Conservation (phyloP, 2,113 vertebrate species). For the Brachyistius frenatus region DNA sequence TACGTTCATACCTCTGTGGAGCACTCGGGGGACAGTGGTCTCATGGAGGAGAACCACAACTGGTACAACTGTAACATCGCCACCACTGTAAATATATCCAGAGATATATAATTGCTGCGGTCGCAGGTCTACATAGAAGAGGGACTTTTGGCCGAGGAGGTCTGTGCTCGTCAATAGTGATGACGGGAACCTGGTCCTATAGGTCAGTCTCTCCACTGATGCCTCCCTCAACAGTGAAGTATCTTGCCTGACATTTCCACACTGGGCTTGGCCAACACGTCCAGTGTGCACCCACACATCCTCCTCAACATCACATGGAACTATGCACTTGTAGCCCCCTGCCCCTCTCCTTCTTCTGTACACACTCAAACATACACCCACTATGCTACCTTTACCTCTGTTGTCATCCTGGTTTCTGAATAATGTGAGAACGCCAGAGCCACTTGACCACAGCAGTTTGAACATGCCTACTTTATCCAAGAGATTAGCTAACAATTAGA, state of each 20-base stretch:
- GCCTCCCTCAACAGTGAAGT: slow-evolving; percentile 50
- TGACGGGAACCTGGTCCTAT: background rate
- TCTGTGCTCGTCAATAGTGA: background rate
- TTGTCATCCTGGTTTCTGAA: slow-evolving; percentile 32
- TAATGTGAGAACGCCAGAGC: slow-evolving; percentile 18
- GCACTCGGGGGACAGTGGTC: no score
- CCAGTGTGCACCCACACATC: slow-evolving; percentile 68
- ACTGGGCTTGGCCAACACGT: slow-evolving; percentile 59
- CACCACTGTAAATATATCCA: no score
- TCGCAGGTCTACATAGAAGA: no score
- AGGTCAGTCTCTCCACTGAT: slow-evolving; percentile 17
- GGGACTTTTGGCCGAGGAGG: no score
- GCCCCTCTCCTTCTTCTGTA: background rate
- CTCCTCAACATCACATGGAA: slow-evolving; percentile 61
- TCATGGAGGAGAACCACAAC: no score
- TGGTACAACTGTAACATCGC: no score
- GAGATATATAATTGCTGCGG: no score
- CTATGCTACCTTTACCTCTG: slow-evolving; percentile 20
- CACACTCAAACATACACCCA: slow-evolving; percentile 51
- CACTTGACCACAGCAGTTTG: slow-evolving; percentile 46
- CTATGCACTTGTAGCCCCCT: slow-evolving; percentile 48
- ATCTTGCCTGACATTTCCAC: slow-evolving; percentile 66
- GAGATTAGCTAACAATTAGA: slow-evolving; percentile 40
- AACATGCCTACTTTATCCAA: slow-evolving; percentile 38
- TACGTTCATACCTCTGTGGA: no score